Conservation (phyloP, 2,797 vertebrate species). For the Ceyx erithaca region DNA sequence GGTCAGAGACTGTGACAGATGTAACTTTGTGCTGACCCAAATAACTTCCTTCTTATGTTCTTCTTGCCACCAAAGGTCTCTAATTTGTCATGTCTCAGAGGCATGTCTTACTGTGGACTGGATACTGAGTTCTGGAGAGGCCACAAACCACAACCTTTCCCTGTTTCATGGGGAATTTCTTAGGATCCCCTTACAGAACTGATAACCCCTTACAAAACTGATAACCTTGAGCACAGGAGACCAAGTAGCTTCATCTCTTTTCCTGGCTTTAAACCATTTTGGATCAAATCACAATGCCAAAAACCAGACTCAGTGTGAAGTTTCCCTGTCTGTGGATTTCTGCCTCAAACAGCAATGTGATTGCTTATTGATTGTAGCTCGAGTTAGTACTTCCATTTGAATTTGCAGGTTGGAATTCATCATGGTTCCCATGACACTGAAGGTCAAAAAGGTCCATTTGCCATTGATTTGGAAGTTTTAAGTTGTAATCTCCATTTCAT, state of each 20-base stretch:
- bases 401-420: slow-evolving; percentile 38
- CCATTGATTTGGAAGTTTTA: slow-evolving; percentile 11
- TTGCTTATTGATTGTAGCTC: slow-evolving; percentile 4
- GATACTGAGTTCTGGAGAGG: background rate
- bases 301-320: background rate
- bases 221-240: background rate
- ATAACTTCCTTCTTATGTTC: background rate
- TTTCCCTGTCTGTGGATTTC: background rate
- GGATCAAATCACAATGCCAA: slow-evolving; percentile 10
- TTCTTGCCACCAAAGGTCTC: background rate
- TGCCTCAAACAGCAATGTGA: background rate
- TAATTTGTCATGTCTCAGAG: background rate
- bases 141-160: background rate
- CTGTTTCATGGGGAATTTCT: background rate
- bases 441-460: slow-evolving; percentile 39
- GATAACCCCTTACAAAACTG: background rate
- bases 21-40: background rate
- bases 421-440: background rate
- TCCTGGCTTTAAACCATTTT: background rate
- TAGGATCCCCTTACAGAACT: background rate
- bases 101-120: background rate
- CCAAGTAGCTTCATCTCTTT: background rate
- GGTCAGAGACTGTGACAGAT: background rate
- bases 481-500: slow-evolving; percentile 9
- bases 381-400: slow-evolving; percentile 20